Conservation (phyloP, 2,797 vertebrate species). For the Melanogrammus aeglefinus region DNA sequence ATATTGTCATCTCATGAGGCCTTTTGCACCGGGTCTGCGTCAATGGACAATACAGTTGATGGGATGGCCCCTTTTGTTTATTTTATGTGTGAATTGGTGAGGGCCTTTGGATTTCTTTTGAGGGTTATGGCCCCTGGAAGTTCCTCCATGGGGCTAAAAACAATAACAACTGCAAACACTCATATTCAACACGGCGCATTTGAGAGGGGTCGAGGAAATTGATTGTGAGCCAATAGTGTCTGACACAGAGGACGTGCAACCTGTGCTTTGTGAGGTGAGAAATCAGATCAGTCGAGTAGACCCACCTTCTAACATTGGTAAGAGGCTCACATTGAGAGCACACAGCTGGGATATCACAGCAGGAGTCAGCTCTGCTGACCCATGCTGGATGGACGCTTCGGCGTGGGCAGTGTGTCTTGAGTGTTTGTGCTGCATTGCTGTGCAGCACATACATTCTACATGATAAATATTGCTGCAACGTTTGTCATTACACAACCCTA, state of each 20-base stretch:
- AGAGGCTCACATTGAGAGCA: background rate
- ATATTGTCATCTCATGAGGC: background rate
- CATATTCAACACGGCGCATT: background rate
- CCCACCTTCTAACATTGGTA: background rate
- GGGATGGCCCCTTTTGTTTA: background rate
- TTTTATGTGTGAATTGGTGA: background rate
- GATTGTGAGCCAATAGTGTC: conserved; percentile 17
- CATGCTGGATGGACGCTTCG: background rate
- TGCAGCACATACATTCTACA: no score
- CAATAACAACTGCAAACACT: background rate
- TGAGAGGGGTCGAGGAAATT: conserved; percentile 2
- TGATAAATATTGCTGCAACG: no score
- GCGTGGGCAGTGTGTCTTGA: background rate
- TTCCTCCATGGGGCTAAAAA: background rate
- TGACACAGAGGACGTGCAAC: conserved; percentile 10
- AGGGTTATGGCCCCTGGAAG: background rate
- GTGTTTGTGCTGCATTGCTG: background rate
- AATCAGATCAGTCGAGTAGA: conserved; percentile 8
- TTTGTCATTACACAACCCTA: no score
- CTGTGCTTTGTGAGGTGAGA: conserved; percentile 17
- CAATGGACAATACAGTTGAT: background rate
- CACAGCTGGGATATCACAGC: background rate
- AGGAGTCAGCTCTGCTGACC: background rate
- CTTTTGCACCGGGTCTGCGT: background rate
- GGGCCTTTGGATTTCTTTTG: background rate